A percentile compares a stretch with the other conserved stretches of the same genome.
phyloP scores from a whole-genome alignment of 1,140 invertebrate genomes.

The Bombus soroeensis region DNA sequence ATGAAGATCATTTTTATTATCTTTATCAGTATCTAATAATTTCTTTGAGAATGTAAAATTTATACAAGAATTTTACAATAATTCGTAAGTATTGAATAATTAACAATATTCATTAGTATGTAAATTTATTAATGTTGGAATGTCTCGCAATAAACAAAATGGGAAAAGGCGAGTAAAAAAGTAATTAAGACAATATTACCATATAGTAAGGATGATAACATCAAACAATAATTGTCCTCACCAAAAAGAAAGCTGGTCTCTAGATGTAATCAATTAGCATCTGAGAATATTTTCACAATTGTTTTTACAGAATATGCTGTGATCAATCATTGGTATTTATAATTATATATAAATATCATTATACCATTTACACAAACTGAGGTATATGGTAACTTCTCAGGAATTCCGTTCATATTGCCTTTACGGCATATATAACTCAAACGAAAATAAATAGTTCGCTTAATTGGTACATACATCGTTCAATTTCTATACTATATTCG shows the following conservation, averaged over 20 bases:
- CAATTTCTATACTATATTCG: conserved; percentile 37
- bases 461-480: conserved; percentile 41
- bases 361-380: conserved; percentile 56
- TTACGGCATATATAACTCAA: conserved; percentile 8
- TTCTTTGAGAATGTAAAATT: conserved; percentile 12
- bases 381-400: conserved; percentile 61
- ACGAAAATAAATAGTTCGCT: conserved; percentile 57
- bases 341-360: conserved; percentile 57
- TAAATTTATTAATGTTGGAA: not conserved
- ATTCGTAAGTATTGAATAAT: not conserved
- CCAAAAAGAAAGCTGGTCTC: conserved; percentile 29
- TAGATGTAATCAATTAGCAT: conserved; percentile 19
- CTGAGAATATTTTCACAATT: conserved; percentile 29
- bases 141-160: not conserved
- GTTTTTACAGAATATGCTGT: conserved; percentile 37
- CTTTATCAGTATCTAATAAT: not conserved
- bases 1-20: conserved; percentile 23
- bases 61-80: not conserved
- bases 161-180: too few relatives aligned
- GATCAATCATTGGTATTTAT: conserved; percentile 48
- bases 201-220: conserved; percentile 32
- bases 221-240: conserved; percentile 51
- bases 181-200: not conserved
- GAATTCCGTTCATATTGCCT: not conserved
- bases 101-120: not conserved